Conservation (phyloP, 2,888 invertebrate genomes). For the Noctua janthina region DNA sequence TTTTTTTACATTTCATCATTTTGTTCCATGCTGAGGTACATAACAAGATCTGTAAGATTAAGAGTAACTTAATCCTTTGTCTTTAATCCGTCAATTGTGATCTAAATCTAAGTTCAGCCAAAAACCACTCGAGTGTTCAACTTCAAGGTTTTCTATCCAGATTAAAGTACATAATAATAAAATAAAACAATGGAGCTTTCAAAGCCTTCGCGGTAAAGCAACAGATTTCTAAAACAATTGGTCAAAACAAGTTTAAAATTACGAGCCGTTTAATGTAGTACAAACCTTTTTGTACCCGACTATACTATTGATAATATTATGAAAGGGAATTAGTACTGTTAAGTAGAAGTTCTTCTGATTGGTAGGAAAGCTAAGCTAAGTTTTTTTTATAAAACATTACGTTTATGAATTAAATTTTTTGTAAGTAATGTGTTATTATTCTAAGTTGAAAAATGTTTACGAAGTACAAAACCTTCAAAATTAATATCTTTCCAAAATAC, state of each 20-base stretch:
- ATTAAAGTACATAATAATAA: constrained; percentile 48
- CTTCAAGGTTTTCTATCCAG: constrained; percentile 37
- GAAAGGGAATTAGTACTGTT: constrained; percentile 32
- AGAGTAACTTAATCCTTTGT: constrained; percentile 8
- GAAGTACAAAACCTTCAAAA: not conserved
- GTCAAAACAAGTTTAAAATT: constrained; percentile 74
- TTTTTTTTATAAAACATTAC: not conserved
- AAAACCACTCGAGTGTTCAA: constrained; percentile 20
- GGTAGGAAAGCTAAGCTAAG: not conserved
- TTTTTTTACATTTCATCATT: not conserved
- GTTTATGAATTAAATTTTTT: not conserved
- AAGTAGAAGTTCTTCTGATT: constrained; percentile 30
- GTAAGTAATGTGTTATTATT: not conserved
- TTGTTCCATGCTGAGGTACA: not conserved
- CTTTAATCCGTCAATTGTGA: constrained; percentile 22
- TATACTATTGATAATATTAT: constrained; percentile 55
- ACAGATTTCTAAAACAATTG: constrained; percentile 73
- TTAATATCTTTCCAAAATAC: too few relatives aligned
- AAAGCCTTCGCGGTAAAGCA: constrained; percentile 69
- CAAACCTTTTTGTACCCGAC: constrained; percentile 46
- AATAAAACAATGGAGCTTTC: constrained; percentile 77
- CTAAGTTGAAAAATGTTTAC: not conserved
- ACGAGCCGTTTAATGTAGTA: constrained; percentile 62
- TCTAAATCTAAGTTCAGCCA: constrained; percentile 25
- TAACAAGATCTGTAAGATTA: not conserved